phyloP scores from a whole-genome alignment of 2,113 vertebrate species.

The Chloroceryle aenea region DNA sequence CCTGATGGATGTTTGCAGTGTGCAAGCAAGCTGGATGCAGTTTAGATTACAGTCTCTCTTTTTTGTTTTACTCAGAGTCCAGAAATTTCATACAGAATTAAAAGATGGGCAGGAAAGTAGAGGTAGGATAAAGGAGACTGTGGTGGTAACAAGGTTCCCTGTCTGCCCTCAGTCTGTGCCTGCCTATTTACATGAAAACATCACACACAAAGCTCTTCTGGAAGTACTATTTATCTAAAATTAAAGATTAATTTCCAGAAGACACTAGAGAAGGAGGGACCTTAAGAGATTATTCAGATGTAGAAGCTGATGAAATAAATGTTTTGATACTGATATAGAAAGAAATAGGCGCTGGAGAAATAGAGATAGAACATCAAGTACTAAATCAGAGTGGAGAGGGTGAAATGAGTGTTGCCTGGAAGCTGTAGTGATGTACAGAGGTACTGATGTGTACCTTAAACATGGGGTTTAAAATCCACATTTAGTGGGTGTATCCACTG shows the following conservation, averaged over 20 bases:
- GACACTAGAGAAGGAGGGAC: background rate
- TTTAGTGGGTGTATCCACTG: background rate
- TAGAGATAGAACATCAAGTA: background rate
- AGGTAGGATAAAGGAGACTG: background rate
- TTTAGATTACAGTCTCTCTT: background rate
- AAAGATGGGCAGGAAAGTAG: background rate
- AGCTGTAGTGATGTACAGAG: background rate
- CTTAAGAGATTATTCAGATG: background rate
- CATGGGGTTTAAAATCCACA: background rate
- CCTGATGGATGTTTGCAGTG: background rate
- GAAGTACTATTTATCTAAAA: background rate
- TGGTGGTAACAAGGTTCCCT: background rate
- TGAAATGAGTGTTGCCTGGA: background rate
- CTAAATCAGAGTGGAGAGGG: background rate
- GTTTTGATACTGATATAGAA: background rate
- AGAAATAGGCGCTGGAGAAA: background rate
- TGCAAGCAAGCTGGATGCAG: background rate
- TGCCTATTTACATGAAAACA: background rate
- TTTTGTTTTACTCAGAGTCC: background rate
- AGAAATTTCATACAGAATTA: background rate
- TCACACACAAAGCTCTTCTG: background rate
- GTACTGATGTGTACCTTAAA: background rate
- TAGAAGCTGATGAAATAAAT: background rate
- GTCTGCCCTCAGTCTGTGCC: background rate
- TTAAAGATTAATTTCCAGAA: background rate